Evolutionary conservation across 2,797 vertebrate genomes (phyloP), one percentile per base, ranked within the genome.

Genomic region (Takifugu ocellatus): DNA sequence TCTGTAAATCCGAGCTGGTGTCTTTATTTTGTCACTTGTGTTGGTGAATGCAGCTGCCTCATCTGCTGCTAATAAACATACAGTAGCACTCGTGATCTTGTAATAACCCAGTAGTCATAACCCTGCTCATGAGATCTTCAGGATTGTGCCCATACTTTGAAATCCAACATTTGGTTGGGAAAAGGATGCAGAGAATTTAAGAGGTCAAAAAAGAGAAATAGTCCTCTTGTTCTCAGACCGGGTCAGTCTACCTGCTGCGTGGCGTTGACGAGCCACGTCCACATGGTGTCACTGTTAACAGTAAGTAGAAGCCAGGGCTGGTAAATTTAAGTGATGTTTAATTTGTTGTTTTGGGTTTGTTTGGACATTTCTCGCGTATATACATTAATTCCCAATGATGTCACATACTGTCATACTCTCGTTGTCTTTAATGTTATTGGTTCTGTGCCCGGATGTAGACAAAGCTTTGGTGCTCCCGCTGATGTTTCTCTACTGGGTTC

Each of bases 401-500:
- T 39, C 36, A 39, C 12, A 14, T 14, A 39, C 11, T 14, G 3
- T 39, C 12, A 14, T 14, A 39, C 11, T 14, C 12, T 39, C 12
- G 12, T 10, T 39, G 36, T 39, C 31, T 33, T 39, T 6, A 14
- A 39, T 14, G 36, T 3, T 4, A 3, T 25, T 10, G 2, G 43
- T 63, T 27, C 45, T 59, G 26, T 62, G 39, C 51, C 42, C 3
- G 50, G 27, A 16, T 61, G 10, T 31, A 84, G 81, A 26, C 31
- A 2, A 39, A 1, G 1, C 0, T 31, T 0, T 45, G 5, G 0
- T 87, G 46, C 0, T 21, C 21, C 21, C 89, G 51, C 2, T 88
- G 31, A n/a, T 87, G 5, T 1, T 86, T 60, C 39, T 5, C 33
- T 12, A 81, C 88, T 5, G n/a, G 86, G 54, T 63, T 1, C 16